These are phyloP conservation scores for Thamnophis sirtalis DNA, from an alignment of 2,113 vertebrate species.

Conservation along the genomic window DNA sequence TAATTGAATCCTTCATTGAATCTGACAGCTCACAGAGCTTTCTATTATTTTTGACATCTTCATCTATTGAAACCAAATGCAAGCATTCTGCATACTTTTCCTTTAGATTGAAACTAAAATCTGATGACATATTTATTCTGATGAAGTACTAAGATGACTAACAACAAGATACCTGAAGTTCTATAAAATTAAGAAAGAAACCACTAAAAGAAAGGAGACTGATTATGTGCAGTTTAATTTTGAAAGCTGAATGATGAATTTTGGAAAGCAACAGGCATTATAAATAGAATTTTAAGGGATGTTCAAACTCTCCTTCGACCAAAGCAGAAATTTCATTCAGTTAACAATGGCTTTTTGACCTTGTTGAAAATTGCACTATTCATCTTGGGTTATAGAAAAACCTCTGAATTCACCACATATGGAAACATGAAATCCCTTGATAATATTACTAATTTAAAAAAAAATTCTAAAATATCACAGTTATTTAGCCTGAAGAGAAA, in stretches of 20 bases:
- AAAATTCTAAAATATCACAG: not conserved
- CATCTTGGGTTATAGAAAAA: not conserved
- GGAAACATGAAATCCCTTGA: not conserved
- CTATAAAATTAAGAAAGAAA: not conserved
- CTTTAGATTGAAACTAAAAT: conserved; percentile 16
- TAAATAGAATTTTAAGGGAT: not conserved
- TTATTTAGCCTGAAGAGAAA: not conserved
- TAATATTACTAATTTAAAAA: not conserved
- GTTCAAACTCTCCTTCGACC: not conserved
- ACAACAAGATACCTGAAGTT: not conserved
- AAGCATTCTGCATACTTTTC: conserved; percentile 25
- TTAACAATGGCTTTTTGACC: not conserved
- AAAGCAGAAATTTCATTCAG: not conserved
- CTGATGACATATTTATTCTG: not conserved
- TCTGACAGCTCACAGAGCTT: conserved; percentile 9
- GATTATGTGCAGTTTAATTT: not conserved
- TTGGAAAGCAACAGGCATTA: not conserved
- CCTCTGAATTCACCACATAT: not conserved
- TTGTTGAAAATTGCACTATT: not conserved
- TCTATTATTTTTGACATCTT: conserved; percentile 12
- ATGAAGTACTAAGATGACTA: not conserved
- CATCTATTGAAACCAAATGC: conserved; percentile 10
- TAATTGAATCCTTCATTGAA: conserved; percentile 17
- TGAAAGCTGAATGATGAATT: not conserved
- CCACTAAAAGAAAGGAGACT: not conserved